These are phyloP conservation scores for Dicentrarchus labrax DNA, from an alignment of 2,113 vertebrate genomes.

Conservation along the genomic window DNA sequence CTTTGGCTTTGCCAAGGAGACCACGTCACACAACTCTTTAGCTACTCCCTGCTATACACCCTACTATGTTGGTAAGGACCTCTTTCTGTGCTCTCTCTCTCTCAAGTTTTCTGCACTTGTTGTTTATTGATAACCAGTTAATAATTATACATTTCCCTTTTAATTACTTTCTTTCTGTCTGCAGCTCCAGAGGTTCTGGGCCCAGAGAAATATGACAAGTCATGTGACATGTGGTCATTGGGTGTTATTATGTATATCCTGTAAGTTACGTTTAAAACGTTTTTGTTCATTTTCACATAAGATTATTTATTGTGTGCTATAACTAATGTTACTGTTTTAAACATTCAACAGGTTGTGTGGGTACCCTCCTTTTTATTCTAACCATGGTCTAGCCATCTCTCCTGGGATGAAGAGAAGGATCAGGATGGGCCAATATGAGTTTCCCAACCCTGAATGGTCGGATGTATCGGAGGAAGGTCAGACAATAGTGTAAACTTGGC, in stretches of 20 bases:
- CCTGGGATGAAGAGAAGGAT: constrained; percentile 98
- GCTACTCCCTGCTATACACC: constrained; percentile 98
- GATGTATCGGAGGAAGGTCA: constrained; percentile 98
- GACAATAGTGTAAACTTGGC: not conserved
- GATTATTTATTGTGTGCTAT: not conserved
- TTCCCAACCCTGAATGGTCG: constrained; percentile 97
- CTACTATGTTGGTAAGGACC: constrained; percentile 96
- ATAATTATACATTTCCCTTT: not conserved
- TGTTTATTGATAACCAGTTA: not conserved
- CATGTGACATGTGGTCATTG: constrained; percentile 99
- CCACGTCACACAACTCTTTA: constrained; percentile 96
- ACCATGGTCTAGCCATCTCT: constrained; percentile 98
- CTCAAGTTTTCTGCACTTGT: not conserved
- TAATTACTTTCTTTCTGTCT: constrained; percentile 50
- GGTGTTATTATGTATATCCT: constrained; percentile 99
- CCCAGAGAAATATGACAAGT: constrained; percentile 99
- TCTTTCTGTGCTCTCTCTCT: not conserved
- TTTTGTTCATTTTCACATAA: not conserved
- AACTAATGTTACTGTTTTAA: not conserved
- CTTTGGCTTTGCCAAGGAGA: constrained; percentile 99
- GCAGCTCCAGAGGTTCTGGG: constrained; percentile 97
- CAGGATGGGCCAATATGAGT: constrained; percentile 96
- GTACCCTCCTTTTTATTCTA: constrained; percentile 98
- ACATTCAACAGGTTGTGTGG: constrained; percentile 89
- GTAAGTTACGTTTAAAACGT: constrained; percentile 83